Evolutionary conservation across 2,797 vertebrate species (phyloP).

Genomic region (Lagodon rhomboides): DNA sequence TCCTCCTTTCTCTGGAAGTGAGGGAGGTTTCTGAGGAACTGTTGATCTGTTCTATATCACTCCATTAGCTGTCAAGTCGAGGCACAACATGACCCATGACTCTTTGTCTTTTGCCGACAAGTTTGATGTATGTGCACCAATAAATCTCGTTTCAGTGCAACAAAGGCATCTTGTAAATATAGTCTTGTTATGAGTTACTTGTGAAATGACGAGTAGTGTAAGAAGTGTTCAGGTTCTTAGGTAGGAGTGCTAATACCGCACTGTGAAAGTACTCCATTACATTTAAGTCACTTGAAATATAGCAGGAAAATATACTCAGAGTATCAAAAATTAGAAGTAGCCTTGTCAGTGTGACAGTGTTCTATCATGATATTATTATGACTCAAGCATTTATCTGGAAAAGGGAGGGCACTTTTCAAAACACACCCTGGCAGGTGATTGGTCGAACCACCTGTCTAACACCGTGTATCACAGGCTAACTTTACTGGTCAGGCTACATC

Average conservation of each 20-base stretch:
- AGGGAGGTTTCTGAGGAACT: conserved; percentile 55
- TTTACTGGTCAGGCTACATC: too few relatives aligned
- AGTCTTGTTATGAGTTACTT: neutral
- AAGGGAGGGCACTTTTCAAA: too few relatives aligned
- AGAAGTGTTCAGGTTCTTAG: neutral
- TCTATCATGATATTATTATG: neutral
- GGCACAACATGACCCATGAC: neutral
- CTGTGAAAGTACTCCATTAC: neutral
- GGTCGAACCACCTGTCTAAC: too few relatives aligned
- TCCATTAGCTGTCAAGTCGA: neutral
- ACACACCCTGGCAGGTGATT: too few relatives aligned
- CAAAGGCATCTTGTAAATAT: too few relatives aligned
- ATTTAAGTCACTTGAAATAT: neutral
- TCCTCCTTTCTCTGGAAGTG: conserved; percentile 61
- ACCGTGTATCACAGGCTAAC: too few relatives aligned
- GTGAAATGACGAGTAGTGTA: neutral
- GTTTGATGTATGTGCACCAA: neutral
- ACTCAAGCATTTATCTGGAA: neutral
- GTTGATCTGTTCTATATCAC: neutral
- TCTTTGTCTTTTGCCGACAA: neutral
- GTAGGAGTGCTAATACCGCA: neutral
- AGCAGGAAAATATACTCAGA: neutral
- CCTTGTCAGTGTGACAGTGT: neutral
- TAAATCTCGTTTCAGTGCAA: neutral
- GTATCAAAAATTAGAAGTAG: neutral